A percentile compares a stretch with the other conserved stretches of the same genome.
Conservation (phyloP, 2,888 invertebrate genomes). For the Stratiomys singularior region DNA sequence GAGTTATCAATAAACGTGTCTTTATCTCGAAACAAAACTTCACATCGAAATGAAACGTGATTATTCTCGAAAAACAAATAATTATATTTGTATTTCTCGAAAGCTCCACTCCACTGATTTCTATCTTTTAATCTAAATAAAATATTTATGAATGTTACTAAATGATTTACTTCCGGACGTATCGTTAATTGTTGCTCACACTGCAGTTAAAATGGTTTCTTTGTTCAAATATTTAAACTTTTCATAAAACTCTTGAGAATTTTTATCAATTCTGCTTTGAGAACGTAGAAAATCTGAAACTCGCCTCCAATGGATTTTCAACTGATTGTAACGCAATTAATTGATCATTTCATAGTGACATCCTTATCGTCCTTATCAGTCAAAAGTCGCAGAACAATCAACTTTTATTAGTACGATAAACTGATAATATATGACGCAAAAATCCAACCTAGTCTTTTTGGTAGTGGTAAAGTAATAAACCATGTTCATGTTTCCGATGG, state of each 20-base stretch:
- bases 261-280: not conserved
- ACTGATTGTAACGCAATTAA: not conserved
- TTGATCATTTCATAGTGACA: not conserved
- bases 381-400: constrained; percentile 28
- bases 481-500: not conserved
- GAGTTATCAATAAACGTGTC: constrained; percentile 10
- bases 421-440: constrained; percentile 30
- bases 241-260: not conserved
- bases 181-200: not conserved
- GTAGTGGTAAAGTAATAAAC: constrained; percentile 13
- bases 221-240: not conserved
- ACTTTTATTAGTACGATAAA: constrained; percentile 19
- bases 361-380: constrained; percentile 29
- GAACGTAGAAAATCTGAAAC: not conserved
- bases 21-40: constrained; percentile 19
- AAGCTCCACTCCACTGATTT: constrained; percentile 6
- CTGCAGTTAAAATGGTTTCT: not conserved
- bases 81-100: not conserved
- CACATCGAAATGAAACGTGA: constrained; percentile 5
- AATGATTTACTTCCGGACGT: not conserved
- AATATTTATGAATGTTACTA: not conserved
- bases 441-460: constrained; percentile 32
- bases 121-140: not conserved
- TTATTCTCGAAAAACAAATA: not conserved
- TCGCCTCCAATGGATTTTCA: not conserved